These are phyloP conservation scores for Drosophila eohydei DNA, from an alignment of 2,888 invertebrate species.

Conservation along the genomic window DNA sequence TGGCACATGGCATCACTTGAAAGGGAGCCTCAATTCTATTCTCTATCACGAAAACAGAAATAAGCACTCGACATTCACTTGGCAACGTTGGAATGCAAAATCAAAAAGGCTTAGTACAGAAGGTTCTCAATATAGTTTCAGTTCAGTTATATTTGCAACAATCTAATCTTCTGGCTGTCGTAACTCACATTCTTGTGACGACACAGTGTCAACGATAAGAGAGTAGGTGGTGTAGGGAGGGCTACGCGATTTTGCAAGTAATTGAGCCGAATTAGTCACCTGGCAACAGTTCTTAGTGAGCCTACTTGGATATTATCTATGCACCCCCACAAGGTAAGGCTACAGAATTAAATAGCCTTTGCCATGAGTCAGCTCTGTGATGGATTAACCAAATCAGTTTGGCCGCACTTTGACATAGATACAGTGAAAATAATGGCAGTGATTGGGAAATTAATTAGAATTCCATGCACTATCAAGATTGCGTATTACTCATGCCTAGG, in stretches of 20 bases:
- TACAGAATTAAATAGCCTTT: neutral
- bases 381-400: constrained; percentile 11
- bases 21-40: constrained; percentile 6
- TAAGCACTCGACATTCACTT: constrained; percentile 52
- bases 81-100: constrained; percentile 47
- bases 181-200: constrained; percentile 61
- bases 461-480: constrained; percentile 30
- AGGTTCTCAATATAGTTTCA: constrained; percentile 42
- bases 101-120: neutral
- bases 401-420: constrained; percentile 14
- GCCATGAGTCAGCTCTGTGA: constrained; percentile 9
- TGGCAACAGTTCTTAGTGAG: constrained; percentile 53
- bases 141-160: constrained; percentile 44
- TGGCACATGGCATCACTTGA: constrained; percentile 22
- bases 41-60: constrained; percentile 36
- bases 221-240: neutral
- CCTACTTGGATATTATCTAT: neutral
- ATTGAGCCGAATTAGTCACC: constrained; percentile 19
- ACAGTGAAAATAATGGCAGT: constrained; percentile 12
- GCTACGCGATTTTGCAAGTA: constrained; percentile 28
- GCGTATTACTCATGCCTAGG: constrained; percentile 30
- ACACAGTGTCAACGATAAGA: constrained; percentile 66
- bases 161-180: constrained; percentile 63
- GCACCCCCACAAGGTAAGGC: constrained; percentile 9
- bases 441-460: constrained; percentile 42